Evolutionary conservation across 2,888 invertebrate species (phyloP), one percentile per base, ranked within the genome.

Genomic region (Torymus aiolomorphi): DNA sequence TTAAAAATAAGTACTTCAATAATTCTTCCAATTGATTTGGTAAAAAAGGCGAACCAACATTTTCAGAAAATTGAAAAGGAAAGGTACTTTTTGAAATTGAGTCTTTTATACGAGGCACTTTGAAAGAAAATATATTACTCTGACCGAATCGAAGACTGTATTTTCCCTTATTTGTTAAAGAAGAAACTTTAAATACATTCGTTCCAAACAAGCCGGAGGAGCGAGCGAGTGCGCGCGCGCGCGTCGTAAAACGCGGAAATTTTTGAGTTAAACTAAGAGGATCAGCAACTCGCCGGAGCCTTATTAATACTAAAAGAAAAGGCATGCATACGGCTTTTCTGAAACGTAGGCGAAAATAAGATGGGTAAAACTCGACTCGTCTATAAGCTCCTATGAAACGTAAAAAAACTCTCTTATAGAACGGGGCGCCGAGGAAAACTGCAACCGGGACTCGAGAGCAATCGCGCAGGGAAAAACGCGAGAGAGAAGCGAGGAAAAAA

Each of bases 221-320:
- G 42, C 8, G 42, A 42, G 42, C 31, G 31, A 31, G n/a, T 24
- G 31, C 31, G 3, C 5, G 42, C 31, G 31, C 42, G 49, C 18
- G 24, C 42, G 49, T 54, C 65, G 65, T 76, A 65, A 76, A 73
- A 71, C 56, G 51, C 57, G 42, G 42, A 71, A 76, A 63, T 76
- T 70, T 69, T 76, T 54, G 54, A 76, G 70, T 14, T 24, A 61
- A 69, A 51, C 57, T 31, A 70, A 65, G 57, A 56, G 62, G 54
- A 80, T 80, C 61, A 31, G 18, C 49, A 69, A 76, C 56, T 67
- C 20, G 42, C 42, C 42, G 49, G 69, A 76, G 67, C 49, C 76
- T 67, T 72, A 72, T 72, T 73, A 76, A 80, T 76, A 80, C 80
- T 76, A 76, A 80, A 80, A 80, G 59, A 31, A 49, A 63, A 66